These are phyloP conservation scores for Chloropsis hardwickii DNA, from an alignment of 2,113 vertebrate genomes.

Conservation along the genomic window DNA sequence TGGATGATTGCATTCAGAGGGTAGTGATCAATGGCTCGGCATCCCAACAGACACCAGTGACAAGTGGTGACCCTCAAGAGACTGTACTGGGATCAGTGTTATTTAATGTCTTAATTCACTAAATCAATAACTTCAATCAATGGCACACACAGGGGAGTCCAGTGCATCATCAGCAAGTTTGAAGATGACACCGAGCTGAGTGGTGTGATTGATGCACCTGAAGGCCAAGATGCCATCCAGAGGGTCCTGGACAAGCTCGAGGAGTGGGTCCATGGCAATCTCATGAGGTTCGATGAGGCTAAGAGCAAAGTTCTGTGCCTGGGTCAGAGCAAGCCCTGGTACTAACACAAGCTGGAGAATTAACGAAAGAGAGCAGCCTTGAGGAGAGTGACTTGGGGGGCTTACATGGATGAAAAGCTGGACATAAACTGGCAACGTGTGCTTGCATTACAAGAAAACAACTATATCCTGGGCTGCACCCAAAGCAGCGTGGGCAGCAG, in stretches of 20 bases:
- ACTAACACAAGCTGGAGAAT: not conserved
- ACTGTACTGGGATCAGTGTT: not conserved
- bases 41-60: not conserved
- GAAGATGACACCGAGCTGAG: not conserved
- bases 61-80: not conserved
- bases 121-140: not conserved
- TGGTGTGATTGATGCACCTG: not conserved
- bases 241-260: not conserved
- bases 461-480: not conserved
- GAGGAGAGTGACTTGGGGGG: no score
- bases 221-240: not conserved
- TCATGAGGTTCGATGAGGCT: not conserved
- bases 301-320: not conserved
- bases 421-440: not conserved
- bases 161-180: not conserved
- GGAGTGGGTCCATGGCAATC: not conserved
- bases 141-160: accelerated
- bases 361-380: not conserved
- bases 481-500: accelerated
- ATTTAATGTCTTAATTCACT: not conserved
- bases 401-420: not conserved
- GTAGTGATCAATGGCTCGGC: not conserved
- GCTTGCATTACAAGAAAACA: not conserved
- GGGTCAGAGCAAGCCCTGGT: not conserved
- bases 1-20: not conserved